These are phyloP conservation scores for Micrastur ruficollis DNA, from an alignment of 2,797 vertebrate genomes.

Conservation along the genomic window DNA sequence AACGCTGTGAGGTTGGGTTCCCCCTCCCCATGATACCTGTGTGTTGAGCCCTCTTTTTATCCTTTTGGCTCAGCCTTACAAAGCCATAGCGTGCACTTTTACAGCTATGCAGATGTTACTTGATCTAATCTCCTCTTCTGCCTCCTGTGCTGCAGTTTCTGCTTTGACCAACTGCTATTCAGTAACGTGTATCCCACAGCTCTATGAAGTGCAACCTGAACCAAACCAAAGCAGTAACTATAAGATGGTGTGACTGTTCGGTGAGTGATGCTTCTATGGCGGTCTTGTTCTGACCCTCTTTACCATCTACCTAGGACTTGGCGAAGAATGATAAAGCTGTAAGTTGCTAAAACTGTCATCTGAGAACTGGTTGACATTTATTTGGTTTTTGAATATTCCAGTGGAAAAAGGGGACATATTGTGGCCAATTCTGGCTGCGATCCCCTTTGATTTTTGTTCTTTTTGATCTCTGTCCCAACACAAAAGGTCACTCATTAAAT, in stretches of 20 bases:
- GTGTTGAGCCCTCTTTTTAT: neutral
- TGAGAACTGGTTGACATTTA: neutral
- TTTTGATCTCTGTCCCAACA: neutral
- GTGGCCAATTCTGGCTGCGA: neutral
- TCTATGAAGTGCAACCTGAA: neutral
- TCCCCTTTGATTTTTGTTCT: neutral
- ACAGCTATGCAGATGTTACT: slow-evolving; percentile 17
- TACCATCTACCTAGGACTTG: neutral
- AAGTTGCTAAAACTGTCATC: neutral
- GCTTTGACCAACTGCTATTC: neutral
- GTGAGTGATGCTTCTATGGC: neutral
- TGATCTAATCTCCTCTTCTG: neutral
- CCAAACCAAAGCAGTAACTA: neutral
- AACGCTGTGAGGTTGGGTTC: neutral
- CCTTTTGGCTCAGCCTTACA: neutral
- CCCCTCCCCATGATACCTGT: neutral
- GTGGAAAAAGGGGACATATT: neutral
- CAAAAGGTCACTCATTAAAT: neutral
- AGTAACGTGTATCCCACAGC: neutral
- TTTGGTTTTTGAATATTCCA: neutral
- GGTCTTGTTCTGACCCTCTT: neutral
- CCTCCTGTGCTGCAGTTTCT: neutral
- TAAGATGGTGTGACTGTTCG: neutral
- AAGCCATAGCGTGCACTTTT: neutral
- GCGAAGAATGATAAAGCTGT: neutral